Evolutionary conservation across 2,113 vertebrate species (phyloP), one percentile per base, ranked within the genome.

Genomic region (Caranx ignobilis): DNA sequence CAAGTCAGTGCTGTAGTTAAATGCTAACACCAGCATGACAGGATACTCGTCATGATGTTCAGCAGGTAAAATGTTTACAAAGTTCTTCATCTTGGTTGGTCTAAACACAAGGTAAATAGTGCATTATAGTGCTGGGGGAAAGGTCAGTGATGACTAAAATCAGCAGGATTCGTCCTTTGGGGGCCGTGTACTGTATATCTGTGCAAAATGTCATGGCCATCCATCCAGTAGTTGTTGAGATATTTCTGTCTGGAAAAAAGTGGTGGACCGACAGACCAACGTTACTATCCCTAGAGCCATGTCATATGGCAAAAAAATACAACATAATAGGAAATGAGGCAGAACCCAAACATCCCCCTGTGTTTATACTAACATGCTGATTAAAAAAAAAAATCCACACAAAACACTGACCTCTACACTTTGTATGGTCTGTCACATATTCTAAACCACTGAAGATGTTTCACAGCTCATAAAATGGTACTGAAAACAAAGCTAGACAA

Each of bases 391-490:
- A 71, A 31, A 31, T 18, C 39, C 4, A 37, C 32, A 74, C 39
- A 50, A 76, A 77, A 67, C 65, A 18, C 19, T 39, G 61, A 64
- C 21, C 57, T 61, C 43, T 34, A 54, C 59, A 56, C 69, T 69
- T 68, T 6, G 18, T 48, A 37, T 41, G 77, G 48, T 19, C 52
- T 11, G 45, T 84, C 56, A 59, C 12, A 71, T 43, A 61, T 21
- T 63, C 63, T 59, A 13, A 63, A 35, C 81, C 71, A 10, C 48
- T 64, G 56, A 71, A 71, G 75, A 89, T 67, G 79, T 86, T 90
- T 88, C 75, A 76, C 39, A 83, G 71, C 62, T 81, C 72, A 79
- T 82, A 56, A 87, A 84, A 68, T 26, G 16, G 52, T 18, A 71
- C 64, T 82, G 78, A 69, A 70, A 91, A 85, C 64, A 83, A 39